Evolutionary conservation across 2,888 invertebrate species (phyloP).

Genomic region (Prosapia bicincta): DNA sequence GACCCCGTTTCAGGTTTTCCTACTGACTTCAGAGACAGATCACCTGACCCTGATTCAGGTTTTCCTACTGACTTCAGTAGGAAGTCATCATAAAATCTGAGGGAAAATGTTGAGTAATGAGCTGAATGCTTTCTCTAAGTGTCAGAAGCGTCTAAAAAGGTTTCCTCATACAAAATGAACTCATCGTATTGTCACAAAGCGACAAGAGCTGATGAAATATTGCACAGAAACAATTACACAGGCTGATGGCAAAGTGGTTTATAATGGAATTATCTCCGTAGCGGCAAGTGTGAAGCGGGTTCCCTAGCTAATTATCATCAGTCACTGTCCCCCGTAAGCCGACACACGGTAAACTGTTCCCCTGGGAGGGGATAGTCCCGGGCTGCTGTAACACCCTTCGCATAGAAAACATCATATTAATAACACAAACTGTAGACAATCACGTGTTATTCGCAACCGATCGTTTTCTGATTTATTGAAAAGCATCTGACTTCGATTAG

Average conservation of each 20-base stretch:
- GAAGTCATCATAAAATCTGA: no score
- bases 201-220: neutral
- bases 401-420: neutral
- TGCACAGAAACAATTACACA: neutral
- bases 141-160: no score
- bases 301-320: neutral
- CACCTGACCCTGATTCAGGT: no score
- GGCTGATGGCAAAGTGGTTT: neutral
- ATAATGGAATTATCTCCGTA: neutral
- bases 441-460: neutral
- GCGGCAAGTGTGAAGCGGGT: neutral
- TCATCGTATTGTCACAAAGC: no score
- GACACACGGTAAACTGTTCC: constrained; percentile 16
- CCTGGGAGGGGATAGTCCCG: neutral
- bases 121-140: no score
- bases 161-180: no score
- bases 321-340: constrained; percentile 6
- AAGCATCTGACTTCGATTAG: no score
- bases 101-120: no score
- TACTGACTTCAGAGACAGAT: no score
- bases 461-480: neutral
- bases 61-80: no score
- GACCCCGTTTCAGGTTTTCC: no score
- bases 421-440: neutral
- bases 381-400: neutral